phyloP scores from a whole-genome alignment of 1,140 invertebrate species.

The Ridgeia piscesae region DNA sequence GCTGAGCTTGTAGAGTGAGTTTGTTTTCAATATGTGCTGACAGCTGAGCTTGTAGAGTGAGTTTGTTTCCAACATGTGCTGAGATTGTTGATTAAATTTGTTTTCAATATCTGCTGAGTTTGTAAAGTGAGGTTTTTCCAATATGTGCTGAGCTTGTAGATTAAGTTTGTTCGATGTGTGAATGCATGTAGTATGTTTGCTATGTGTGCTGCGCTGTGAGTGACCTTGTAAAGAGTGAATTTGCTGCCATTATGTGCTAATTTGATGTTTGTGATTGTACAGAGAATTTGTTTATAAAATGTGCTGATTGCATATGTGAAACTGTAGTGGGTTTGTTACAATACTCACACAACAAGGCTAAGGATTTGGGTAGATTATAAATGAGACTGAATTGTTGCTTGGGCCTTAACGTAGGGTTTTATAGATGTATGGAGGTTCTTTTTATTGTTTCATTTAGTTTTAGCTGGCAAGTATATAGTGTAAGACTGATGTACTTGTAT shows the following conservation, averaged over 20 bases:
- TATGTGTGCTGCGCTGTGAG: too few species aligned
- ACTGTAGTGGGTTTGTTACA: too few species aligned
- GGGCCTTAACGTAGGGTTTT: neutral
- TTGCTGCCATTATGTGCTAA: too few species aligned
- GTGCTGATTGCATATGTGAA: too few species aligned
- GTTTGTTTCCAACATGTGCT: constrained; percentile 24
- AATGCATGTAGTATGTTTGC: too few species aligned
- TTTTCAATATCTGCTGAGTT: constrained; percentile 14
- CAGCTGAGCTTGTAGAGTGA: constrained; percentile 26
- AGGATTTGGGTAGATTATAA: too few species aligned
- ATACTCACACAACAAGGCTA: too few species aligned
- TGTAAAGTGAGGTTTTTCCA: too few species aligned
- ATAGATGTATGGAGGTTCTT: neutral
- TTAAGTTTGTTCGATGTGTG: too few species aligned
- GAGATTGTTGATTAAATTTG: constrained; percentile 30
- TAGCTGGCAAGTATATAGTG: neutral
- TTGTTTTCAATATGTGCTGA: neutral
- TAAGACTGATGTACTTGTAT: neutral
- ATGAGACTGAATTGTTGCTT: neutral
- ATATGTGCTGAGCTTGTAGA: constrained; percentile 36
- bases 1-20: neutral
- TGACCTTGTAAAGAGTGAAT: too few species aligned
- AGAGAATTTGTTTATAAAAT: too few species aligned
- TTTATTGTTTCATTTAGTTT: neutral
- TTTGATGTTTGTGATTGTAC: too few species aligned